Conservation (phyloP, 64 coral and sea anemone genomes). For the Trachythela sp. region DNA sequence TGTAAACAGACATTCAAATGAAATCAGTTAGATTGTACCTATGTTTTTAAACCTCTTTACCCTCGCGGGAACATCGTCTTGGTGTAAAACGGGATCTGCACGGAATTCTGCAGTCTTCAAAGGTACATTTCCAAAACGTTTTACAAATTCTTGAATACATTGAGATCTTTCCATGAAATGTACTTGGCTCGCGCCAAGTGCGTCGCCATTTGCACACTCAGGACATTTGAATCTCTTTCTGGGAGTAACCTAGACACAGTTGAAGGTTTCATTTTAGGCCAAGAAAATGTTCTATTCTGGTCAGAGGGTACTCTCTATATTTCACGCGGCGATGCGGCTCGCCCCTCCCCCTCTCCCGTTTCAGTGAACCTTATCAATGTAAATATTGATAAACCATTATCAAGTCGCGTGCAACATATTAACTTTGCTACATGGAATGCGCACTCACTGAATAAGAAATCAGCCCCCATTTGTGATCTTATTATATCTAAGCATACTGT, state of each 20-base stretch:
- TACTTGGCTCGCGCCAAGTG: not conserved
- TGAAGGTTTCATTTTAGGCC: not conserved
- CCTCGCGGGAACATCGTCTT: not conserved
- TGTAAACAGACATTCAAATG: too few species aligned
- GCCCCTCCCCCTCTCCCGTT: too few species aligned
- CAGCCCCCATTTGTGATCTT: not conserved
- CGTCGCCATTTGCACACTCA: not conserved
- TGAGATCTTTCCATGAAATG: not conserved
- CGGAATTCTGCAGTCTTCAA: not conserved
- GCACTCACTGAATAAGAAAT: not conserved
- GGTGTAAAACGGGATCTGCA: not conserved
- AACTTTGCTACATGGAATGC: not conserved
- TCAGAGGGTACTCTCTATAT: too few species aligned
- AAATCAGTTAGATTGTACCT: not conserved
- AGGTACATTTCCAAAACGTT: not conserved
- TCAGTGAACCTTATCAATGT: too few species aligned
- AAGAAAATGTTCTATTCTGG: too few species aligned
- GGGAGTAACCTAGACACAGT: not conserved
- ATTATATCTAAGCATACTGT: not conserved
- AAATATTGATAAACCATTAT: too few species aligned
- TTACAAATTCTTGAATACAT: not conserved
- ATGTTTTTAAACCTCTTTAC: not conserved
- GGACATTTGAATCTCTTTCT: conserved; percentile 8
- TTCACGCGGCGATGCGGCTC: too few species aligned
- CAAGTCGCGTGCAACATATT: too few species aligned